Evolutionary conservation across 2,888 invertebrate species (phyloP), one percentile per base, ranked within the genome.

Genomic region (Encarsia formosa): DNA sequence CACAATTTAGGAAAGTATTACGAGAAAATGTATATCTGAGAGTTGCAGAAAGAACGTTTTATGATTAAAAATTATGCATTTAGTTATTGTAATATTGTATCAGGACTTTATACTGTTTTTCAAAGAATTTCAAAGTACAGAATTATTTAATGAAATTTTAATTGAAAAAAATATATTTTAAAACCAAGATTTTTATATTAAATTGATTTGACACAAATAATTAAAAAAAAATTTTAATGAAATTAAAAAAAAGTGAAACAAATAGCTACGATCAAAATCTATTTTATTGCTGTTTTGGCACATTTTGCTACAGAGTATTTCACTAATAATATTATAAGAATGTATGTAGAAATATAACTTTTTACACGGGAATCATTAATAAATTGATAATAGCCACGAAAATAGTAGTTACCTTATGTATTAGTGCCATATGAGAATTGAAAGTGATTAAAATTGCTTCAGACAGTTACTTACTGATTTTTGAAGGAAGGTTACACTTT

Each of bases 301-400:
- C 47, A 52, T 59, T 59, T 59, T 59, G 56, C 54, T 55, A 59
- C 49, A 23, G 52, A 38, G 44, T 55, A 59, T 61, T 59, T 59
- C 59, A 56, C 40, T 53, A 59, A 42, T 34, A 57, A 51, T 39
- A 56, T 45, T 5, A 31, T 47, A 22, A 45, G 13, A 31, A 39
- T 16, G 16, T 39, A 46, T n/a, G n/a, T n/a, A n/a, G n/a, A n/a
- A n/a, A n/a, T 51, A 48, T 39, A 51, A 22, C 41, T 52, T 59
- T 59, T 55, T 49, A 45, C 47, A 54, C 46, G 41, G n/a, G 18
- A 45, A 48, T 45, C 18, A 8, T 54, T 57, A 54, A 39, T 51
- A 45, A 44, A 34, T 38, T 54, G 35, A 34, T 52, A 43, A 45
- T 19, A 31, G 31, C 31, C 26, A 39, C 13, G 29, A 46, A 26